A percentile compares a stretch with the other conserved stretches of the same genome.
Conservation (phyloP, 2,113 vertebrate genomes). For the Mohoua ochrocephala region DNA sequence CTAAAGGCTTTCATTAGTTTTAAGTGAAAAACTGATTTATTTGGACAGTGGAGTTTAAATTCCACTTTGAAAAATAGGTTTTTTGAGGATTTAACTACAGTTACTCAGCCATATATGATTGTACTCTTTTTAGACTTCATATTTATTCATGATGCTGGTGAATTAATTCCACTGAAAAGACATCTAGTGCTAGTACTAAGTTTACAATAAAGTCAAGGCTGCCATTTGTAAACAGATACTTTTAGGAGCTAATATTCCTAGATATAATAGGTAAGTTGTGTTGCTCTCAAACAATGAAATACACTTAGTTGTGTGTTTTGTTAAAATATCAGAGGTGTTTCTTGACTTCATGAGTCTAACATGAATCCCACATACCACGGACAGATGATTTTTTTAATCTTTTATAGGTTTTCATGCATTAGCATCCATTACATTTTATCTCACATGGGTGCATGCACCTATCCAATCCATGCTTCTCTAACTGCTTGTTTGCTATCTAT, state of each 20-base stretch:
- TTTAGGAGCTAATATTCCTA: not conserved
- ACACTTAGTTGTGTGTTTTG: not conserved
- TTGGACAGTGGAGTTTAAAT: not conserved
- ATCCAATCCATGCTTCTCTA: not conserved
- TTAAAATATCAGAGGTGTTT: not conserved
- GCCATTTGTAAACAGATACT: not conserved
- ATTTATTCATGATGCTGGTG: not conserved
- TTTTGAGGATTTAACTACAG: not conserved
- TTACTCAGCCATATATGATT: not conserved
- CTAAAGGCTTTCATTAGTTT: not conserved
- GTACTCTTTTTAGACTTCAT: not conserved
- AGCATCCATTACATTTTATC: accelerated
- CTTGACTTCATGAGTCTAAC: not conserved
- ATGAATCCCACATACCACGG: not conserved
- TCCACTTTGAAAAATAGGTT: not conserved
- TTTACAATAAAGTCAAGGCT: not conserved
- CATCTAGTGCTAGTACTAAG: not conserved
- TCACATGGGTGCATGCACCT: accelerated
- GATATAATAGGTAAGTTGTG: not conserved
- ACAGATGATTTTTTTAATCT: not conserved
- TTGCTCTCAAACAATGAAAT: not conserved
- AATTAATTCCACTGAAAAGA: not conserved
- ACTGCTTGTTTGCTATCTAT: accelerated
- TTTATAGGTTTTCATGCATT: not conserved
- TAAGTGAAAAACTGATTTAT: not conserved